A percentile compares a stretch with the other conserved stretches of the same genome.
phyloP scores from a whole-genome alignment of 2,888 invertebrate genomes.

The Apamea monoglypha region DNA sequence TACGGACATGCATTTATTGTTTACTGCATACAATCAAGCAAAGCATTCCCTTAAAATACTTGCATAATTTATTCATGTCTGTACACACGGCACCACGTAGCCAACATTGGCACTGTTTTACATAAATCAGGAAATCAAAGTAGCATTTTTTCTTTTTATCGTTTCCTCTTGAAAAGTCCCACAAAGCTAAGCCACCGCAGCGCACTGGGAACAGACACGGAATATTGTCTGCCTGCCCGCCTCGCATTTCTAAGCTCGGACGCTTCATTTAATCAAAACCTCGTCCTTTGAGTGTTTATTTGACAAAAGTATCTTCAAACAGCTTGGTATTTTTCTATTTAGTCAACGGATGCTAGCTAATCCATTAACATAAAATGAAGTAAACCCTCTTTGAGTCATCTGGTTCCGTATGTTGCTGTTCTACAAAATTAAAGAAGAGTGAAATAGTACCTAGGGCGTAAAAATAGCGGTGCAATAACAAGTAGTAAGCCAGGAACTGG shows the following conservation, averaged over 20 bases:
- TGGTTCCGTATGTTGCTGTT: background rate
- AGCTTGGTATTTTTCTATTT: conserved; percentile 60
- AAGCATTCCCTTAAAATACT: background rate
- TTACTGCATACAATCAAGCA: background rate
- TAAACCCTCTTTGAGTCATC: conserved; percentile 20
- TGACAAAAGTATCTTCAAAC: conserved; percentile 74
- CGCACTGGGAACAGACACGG: conserved; percentile 68
- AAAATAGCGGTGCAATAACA: conserved; percentile 17
- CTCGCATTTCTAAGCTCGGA: conserved; percentile 76
- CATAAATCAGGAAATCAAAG: conserved; percentile 79
- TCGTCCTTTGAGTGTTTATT: conserved; percentile 79
- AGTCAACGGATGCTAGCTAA: conserved; percentile 45
- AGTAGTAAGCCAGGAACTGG: conserved; percentile 56
- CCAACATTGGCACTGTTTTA: conserved; percentile 67
- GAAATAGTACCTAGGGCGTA: background rate
- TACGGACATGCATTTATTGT: background rate
- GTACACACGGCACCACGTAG: conserved; percentile 19
- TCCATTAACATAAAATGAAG: conserved; percentile 63
- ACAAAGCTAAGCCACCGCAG: conserved; percentile 73
- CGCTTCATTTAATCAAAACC: conserved; percentile 82
- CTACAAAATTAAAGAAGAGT: conserved; percentile 10
- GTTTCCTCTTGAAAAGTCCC: conserved; percentile 72
- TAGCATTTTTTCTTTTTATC: conserved; percentile 76
- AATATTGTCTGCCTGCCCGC: conserved; percentile 77
- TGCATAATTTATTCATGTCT: conserved; percentile 1